Conservation (phyloP, 2,113 vertebrate species). For the Aegypius monachus region DNA sequence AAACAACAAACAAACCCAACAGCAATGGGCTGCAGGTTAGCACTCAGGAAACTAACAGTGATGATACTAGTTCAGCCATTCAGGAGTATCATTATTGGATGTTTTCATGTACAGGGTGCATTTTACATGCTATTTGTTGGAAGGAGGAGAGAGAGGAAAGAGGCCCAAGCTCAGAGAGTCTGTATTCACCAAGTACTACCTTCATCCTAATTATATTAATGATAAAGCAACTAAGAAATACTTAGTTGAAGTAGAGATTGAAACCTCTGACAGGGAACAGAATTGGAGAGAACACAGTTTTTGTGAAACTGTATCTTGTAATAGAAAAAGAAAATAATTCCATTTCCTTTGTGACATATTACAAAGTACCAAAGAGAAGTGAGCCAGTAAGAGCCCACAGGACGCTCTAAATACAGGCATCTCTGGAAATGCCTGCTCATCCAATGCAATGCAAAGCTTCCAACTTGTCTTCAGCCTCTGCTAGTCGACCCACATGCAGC, state of each 20-base stretch:
- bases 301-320: not conserved
- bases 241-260: not conserved
- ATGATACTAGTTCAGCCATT: not conserved
- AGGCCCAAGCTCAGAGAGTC: not conserved
- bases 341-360: not conserved
- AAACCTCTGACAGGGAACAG: not conserved
- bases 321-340: not conserved
- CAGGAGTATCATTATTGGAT: not conserved
- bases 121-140: not conserved
- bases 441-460: not conserved
- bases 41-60: not conserved
- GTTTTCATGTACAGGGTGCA: not conserved
- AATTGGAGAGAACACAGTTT: not conserved
- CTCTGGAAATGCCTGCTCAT: not conserved
- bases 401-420: not conserved
- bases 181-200: not conserved
- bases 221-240: not conserved
- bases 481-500: not conserved
- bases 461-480: not conserved
- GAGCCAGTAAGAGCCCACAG: not conserved
- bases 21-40: not conserved
- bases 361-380: not conserved
- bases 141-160: not conserved
- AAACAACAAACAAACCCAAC: not conserved
- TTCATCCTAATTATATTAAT: not conserved